These are phyloP conservation scores for Tenthredo distinguenda DNA, from an alignment of 2,888 invertebrate species.

Conservation along the genomic window DNA sequence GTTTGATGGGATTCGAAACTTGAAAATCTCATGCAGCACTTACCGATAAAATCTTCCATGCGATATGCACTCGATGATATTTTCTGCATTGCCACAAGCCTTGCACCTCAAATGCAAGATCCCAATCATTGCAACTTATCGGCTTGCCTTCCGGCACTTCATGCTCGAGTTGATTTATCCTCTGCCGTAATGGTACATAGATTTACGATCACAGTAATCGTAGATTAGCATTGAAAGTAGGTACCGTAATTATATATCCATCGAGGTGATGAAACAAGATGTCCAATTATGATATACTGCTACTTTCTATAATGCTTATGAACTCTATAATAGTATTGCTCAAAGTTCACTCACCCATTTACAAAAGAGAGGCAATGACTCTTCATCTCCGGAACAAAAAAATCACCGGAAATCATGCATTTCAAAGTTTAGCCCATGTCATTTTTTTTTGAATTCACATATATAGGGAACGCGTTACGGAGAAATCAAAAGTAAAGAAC, in stretches of 20 bases:
- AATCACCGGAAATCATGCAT: background rate
- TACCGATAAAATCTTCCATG: background rate
- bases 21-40: background rate
- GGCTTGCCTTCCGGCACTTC: background rate
- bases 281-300: constrained; percentile 25
- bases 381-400: background rate
- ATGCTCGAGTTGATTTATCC: background rate
- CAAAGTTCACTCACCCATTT: background rate
- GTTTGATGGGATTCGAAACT: background rate
- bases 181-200: background rate
- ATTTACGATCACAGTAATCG: background rate
- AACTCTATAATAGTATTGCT: background rate
- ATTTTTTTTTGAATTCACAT: no score
- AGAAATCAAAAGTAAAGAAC: background rate
- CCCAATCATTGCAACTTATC: background rate
- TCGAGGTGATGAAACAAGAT: background rate
- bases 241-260: constrained; percentile 17
- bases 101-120: background rate
- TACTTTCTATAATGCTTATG: constrained; percentile 35
- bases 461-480: background rate
- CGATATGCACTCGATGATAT: background rate
- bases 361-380: background rate
- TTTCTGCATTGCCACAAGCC: background rate
- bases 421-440: no score
- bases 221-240: constrained; percentile 17